These are phyloP conservation scores for Cromileptes altivelis DNA, from an alignment of 2,113 vertebrate species.

Conservation along the genomic window DNA sequence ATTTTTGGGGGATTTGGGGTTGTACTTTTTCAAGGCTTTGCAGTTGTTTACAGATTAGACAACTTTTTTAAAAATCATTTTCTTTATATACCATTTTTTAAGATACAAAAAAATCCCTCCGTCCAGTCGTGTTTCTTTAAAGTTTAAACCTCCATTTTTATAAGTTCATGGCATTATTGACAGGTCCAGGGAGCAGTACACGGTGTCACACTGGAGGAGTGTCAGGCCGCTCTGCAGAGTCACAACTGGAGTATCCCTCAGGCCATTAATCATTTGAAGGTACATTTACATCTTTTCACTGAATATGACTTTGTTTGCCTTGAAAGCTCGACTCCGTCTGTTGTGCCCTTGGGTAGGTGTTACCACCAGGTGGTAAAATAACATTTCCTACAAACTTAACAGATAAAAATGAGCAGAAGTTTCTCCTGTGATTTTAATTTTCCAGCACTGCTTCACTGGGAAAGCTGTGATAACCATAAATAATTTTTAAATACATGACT, in stretches of 20 bases:
- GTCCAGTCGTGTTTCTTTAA: background rate
- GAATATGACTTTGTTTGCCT: background rate
- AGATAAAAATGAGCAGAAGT: background rate
- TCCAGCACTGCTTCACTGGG: too few species aligned
- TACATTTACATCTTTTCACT: background rate
- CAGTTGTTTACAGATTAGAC: background rate
- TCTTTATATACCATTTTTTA: background rate
- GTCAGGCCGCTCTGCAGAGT: conserved; percentile 90
- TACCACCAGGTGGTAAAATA: background rate
- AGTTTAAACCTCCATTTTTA: background rate
- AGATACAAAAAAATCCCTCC: background rate
- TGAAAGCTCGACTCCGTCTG: background rate
- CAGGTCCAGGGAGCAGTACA: conserved; percentile 96
- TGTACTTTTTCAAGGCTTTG: too few species aligned
- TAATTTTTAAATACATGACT: too few species aligned
- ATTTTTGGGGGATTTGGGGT: too few species aligned
- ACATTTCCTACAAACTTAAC: background rate
- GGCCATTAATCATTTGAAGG: conserved; percentile 94
- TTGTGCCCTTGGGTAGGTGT: background rate
- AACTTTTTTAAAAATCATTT: too few species aligned
- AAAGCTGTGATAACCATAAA: too few species aligned
- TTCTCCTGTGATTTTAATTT: background rate
- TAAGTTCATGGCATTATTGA: background rate
- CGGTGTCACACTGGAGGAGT: conserved; percentile 95
- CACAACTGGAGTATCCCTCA: conserved; percentile 89